Evolutionary conservation across 37 sponge, comb jelly and placozoan species (phyloP), one percentile per base, ranked within the genome.

Genomic region (Cladorhizidae sp.): DNA sequence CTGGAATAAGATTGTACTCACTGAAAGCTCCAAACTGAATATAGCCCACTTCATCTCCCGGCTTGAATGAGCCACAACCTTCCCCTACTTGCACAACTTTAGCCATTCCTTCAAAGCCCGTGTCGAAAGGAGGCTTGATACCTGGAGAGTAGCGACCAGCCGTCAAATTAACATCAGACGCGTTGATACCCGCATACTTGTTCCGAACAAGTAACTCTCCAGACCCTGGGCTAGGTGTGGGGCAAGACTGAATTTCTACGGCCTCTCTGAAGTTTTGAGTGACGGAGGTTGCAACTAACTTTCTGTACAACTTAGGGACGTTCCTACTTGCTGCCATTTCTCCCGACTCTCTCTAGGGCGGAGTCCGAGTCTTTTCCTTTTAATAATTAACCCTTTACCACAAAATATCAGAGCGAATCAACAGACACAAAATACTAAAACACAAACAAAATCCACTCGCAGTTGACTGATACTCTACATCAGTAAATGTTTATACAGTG

Each of bases 111-210:
- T 92, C 93, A 28, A 92, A 80, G 0, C 93, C 93, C 36, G 76
- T 76, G 65, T 80, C 81, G 64, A 88, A 85, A 15, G 93, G 93
- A 22, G 86, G 89, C 63, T 83, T 45, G 41, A 64, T 22, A 7
- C 81, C 82, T 9, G 80, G 80, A 8, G 39, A 22, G 72, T 92
- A 92, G 1, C 89, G 85, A 39, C 93, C 93, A 26, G 93, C 93
- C 38, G 93, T 84, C 42, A 64, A 79, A 81, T 92, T 92, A 81
- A 92, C 79, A 50, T 92, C 93, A 20, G 93, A 92, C 32, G 93
- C 93, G 64, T 92, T 92, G 61, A 92, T 80, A 18, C 93, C 93
- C 0, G 78, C 82, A 52, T 85, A 92, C 57, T 83, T 72, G 35
- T 40, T 74, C 22, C 70, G 56, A 12, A 91, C 68, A 5, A 91